A percentile compares a stretch with the other conserved stretches of the same genome.
Conservation (phyloP, 1,140 invertebrate genomes). For the Diprion similis region DNA sequence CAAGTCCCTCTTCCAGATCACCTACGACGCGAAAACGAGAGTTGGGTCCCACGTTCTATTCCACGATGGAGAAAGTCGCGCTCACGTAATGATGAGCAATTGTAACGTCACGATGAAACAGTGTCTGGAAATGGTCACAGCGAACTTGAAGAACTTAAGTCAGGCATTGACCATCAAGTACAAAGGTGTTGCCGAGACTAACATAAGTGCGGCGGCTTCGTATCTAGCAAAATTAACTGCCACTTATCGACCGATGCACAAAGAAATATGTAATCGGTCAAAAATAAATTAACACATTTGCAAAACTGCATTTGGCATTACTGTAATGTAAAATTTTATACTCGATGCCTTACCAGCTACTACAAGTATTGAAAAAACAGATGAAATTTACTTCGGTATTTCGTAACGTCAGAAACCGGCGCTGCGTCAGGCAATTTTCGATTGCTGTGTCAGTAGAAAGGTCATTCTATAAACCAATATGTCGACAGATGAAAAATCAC, state of each 20-base stretch:
- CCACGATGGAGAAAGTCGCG: conserved; percentile 24
- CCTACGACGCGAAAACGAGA: conserved; percentile 19
- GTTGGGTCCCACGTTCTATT: conserved; percentile 29
- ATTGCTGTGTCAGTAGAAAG: too few species aligned
- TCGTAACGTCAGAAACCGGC: background rate
- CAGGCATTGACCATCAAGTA: background rate
- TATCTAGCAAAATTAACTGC: background rate
- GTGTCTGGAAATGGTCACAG: background rate
- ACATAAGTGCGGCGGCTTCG: background rate
- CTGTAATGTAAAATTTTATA: too few species aligned
- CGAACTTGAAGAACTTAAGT: background rate
- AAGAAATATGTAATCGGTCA: background rate
- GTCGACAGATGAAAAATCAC: conserved; percentile 16
- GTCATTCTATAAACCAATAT: background rate
- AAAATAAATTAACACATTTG: too few species aligned
- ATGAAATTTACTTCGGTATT: too few species aligned
- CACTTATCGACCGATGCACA: background rate
- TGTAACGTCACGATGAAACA: conserved; percentile 5
- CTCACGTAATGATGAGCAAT: conserved; percentile 3
- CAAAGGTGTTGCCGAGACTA: background rate
- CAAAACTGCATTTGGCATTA: too few species aligned
- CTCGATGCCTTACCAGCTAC: too few species aligned
- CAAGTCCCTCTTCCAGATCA: conserved; percentile 23
- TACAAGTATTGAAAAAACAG: too few species aligned
- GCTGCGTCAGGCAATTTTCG: background rate